Conservation (phyloP, 2,113 vertebrate genomes). For the Sceloporus tristichus region DNA sequence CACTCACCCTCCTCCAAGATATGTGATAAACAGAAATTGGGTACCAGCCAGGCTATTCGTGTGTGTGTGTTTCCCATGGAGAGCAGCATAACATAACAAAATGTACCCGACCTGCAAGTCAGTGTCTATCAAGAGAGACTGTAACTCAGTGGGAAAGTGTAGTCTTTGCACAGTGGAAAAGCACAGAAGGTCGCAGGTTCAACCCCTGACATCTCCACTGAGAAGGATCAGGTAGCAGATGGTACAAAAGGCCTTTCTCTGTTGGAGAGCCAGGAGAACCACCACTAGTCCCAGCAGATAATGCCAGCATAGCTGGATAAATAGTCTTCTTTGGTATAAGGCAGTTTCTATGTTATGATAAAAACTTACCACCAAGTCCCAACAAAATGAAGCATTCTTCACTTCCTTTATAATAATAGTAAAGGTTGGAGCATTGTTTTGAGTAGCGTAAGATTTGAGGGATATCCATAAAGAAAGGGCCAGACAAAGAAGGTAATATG, state of each 20-base stretch:
- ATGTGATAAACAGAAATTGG: neutral
- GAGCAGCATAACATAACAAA: neutral
- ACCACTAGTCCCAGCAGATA: neutral
- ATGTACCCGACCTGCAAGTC: neutral
- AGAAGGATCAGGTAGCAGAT: neutral
- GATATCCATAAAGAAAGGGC: too few relatives aligned
- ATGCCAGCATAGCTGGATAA: neutral
- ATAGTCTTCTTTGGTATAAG: neutral
- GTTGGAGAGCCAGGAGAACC: neutral
- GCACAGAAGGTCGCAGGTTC: neutral
- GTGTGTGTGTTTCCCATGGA: neutral
- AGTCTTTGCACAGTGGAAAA: neutral
- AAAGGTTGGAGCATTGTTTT: neutral
- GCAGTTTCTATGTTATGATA: neutral
- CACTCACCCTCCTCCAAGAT: neutral
- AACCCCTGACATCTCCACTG: neutral
- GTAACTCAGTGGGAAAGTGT: neutral
- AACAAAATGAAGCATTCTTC: neutral
- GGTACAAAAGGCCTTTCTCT: neutral
- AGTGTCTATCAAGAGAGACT: neutral
- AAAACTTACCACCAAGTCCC: neutral
- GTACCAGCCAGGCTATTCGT: neutral
- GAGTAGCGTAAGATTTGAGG: neutral
- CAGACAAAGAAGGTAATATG: neutral
- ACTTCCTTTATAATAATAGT: neutral